Base-by-base conservation (phyloP, 2,888 invertebrate genomes). In the Caenorhabditis sulstoni region DNA sequence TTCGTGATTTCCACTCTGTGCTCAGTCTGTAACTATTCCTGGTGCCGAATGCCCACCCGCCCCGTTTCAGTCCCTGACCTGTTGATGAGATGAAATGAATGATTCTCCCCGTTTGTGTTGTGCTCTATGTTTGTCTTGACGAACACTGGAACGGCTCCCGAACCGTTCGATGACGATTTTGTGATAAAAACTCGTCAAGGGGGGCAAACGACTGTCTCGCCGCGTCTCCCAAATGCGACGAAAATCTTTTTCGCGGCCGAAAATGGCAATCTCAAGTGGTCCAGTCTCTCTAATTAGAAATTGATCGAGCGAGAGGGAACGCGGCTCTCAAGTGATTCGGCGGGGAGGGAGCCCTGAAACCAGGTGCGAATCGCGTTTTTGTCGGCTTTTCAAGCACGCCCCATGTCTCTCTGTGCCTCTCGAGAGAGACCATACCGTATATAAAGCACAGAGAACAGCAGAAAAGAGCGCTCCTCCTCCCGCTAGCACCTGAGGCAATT, bases 291-390 rank as follows among this genome's bases (percentile, higher is more conserved):
- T 77, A 70, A 77, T 77, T 58, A 71, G 77, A 71, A 78, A 77
- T 65, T 59, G 70, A 77, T 76, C 58, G 66, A 66, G 65, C 74
- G 44, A 58, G 44, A n/a, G n/a, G n/a, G 52, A 64, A 55, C 55
- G 35, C 61, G 53, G 55, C 53, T 64, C 73, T 73, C 64, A 52
- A 73, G 75, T 67, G 75, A 67, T 59, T 66, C 29, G 52, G 50
- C 61, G 74, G n/a, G n/a, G n/a, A n/a, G n/a, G n/a, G 47, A 35
- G 52, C 44, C 55, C 57, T 76, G 76, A 64, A 76, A 76, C 76
- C 76, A 76, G 68, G 76, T 76, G 76, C 76, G 68, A 76, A 76
- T 76, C 64, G 76, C 76, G 67, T 64, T 76, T 76, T 68, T 76
- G 76, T 76, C 68, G 76, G 75, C 47, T 67, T 61, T 75, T 75